Percentiles rank a stretch among this genome's conserved stretches.
Conservation (phyloP, 2,888 invertebrate species). For the Dryococelus australis region DNA sequence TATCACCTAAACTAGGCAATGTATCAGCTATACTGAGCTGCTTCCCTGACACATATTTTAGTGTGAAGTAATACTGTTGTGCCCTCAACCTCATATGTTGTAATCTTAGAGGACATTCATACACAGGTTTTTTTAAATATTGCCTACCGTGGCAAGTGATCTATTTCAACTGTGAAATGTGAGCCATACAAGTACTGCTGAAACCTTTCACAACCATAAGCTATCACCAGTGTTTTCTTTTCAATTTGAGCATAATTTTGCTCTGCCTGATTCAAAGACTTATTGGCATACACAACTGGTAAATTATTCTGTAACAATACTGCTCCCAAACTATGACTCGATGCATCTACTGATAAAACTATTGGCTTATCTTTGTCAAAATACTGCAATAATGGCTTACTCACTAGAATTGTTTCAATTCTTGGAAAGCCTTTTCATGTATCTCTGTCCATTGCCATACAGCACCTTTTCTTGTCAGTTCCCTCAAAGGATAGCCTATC, state of each 20-base stretch:
- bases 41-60: not conserved
- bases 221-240: not conserved
- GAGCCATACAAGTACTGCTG: not conserved
- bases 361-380: not conserved
- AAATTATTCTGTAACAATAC: too few relatives aligned
- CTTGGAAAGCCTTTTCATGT: not conserved
- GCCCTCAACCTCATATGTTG: not conserved
- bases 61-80: not conserved
- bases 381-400: not conserved
- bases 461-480: constrained; percentile 35
- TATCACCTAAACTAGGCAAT: not conserved
- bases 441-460: constrained; percentile 20
- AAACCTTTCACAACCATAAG: not conserved
- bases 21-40: not conserved
- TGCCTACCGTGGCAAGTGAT: not conserved
- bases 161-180: not conserved
- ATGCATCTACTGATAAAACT: too few relatives aligned
- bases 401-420: not conserved
- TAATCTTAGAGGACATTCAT: not conserved
- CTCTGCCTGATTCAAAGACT: too few relatives aligned
- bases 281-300: too few relatives aligned
- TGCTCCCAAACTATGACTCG: too few relatives aligned
- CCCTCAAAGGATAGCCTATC: constrained; percentile 39
- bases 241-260: too few relatives aligned
- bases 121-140: not conserved